Percentiles rank a stretch among this genome's conserved stretches.
Conservation (phyloP, 2,113 vertebrate genomes). For the Gulo gulo region DNA sequence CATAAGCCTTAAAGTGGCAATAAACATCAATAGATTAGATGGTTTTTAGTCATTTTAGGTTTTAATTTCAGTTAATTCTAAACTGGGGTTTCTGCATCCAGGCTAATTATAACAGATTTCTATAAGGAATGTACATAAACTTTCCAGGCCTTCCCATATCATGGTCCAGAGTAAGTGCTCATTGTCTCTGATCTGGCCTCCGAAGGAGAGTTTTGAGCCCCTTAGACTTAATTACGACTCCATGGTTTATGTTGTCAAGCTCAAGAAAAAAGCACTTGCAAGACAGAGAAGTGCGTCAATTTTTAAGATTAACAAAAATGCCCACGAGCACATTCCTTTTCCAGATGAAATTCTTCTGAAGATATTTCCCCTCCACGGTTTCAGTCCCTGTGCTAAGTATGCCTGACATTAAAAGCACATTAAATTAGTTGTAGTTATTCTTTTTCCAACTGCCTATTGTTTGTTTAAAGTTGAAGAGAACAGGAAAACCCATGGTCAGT, state of each 20-base stretch:
- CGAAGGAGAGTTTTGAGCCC: background rate
- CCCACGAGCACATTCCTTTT: background rate
- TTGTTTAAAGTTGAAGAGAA: background rate
- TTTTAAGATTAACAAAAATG: background rate
- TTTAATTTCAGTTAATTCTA: conserved; percentile 32
- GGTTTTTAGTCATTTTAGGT: background rate
- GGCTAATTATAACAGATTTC: conserved; percentile 35
- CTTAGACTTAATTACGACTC: background rate
- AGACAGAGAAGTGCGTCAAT: background rate
- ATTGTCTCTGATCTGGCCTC: background rate
- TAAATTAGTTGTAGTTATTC: background rate
- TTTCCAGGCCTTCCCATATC: background rate
- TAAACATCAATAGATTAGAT: background rate
- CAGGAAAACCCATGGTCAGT: background rate
- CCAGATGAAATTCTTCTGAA: background rate
- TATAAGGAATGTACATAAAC: background rate
- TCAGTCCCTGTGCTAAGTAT: background rate
- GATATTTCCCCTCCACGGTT: background rate
- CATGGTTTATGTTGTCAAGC: background rate
- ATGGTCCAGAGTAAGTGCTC: background rate
- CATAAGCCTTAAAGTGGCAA: background rate
- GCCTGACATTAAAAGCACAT: background rate
- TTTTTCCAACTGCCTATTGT: background rate
- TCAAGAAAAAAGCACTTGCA: background rate
- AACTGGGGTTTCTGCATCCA: background rate